Percentiles rank a stretch among this genome's conserved stretches.
Conservation (phyloP, 2,113 vertebrate species). For the Eretmochelys imbricata region DNA sequence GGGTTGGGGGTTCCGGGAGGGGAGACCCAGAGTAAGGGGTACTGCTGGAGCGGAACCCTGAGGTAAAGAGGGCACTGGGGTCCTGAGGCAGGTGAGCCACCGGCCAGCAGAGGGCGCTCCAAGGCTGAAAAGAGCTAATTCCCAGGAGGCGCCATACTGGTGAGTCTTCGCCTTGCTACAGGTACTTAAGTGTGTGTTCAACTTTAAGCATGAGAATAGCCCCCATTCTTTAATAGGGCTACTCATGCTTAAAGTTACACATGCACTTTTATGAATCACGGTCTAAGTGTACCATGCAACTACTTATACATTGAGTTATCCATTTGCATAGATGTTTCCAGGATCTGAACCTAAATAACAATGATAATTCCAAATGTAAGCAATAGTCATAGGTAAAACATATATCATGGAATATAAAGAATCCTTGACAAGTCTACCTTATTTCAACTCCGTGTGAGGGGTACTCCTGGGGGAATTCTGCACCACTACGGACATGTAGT, state of each 20-base stretch:
- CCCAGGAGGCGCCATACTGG: too few species aligned
- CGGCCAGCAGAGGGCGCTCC: too few species aligned
- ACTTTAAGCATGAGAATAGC: neutral
- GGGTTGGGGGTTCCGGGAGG: too few species aligned
- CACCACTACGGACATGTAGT: too few species aligned
- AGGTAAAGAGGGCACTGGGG: too few species aligned
- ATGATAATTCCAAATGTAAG: neutral
- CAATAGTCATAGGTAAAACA: neutral
- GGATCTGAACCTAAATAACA: neutral
- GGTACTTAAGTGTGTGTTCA: neutral
- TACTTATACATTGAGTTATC: neutral
- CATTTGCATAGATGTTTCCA: neutral
- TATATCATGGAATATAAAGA: neutral
- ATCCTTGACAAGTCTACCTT: neutral
- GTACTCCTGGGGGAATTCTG: too few species aligned
- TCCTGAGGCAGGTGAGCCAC: too few species aligned
- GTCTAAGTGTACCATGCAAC: neutral
- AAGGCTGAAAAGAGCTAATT: too few species aligned
- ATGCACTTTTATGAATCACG: neutral
- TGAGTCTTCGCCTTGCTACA: too few species aligned
- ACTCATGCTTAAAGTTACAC: neutral
- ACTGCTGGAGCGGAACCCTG: too few species aligned
- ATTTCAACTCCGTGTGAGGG: neutral
- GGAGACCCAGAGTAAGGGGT: too few species aligned
- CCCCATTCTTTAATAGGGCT: neutral